Evolutionary conservation across 1,140 invertebrate species (phyloP).

Genomic region (Drosophila virilis): DNA sequence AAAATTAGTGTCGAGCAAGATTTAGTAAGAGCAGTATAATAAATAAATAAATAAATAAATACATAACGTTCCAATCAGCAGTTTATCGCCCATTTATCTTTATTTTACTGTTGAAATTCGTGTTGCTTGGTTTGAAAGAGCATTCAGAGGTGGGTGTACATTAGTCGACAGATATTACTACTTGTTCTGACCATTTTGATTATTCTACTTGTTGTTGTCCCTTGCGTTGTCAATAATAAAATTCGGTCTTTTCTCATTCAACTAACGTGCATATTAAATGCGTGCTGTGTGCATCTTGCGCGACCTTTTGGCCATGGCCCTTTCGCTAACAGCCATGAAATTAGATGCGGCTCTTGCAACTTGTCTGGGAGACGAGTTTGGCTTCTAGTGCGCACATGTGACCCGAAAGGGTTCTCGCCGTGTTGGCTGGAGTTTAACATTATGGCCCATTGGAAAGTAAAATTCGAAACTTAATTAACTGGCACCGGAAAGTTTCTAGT

Average conservation of each 20-base stretch:
- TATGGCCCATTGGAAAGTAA: conserved; percentile 72
- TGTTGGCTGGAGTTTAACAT: conserved; percentile 52
- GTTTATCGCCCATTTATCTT: too few species aligned
- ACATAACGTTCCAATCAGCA: too few species aligned
- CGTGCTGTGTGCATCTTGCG: conserved; percentile 59
- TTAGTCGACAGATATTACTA: neutral
- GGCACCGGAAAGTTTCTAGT: conserved; percentile 61
- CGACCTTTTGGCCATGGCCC: conserved; percentile 74
- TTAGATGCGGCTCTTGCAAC: conserved; percentile 65
- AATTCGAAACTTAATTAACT: conserved; percentile 78
- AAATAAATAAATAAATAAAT: neutral
- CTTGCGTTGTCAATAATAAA: conserved; percentile 73
- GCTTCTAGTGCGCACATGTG: conserved; percentile 55
- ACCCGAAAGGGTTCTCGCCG: conserved; percentile 65
- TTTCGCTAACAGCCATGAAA: conserved; percentile 79
- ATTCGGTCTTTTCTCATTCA: conserved; percentile 34
- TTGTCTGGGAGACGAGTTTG: conserved; percentile 26
- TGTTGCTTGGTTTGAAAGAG: conserved; percentile 23
- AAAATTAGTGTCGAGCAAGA: too few species aligned
- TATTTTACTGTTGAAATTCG: too few species aligned
- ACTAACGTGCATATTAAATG: conserved; percentile 69
- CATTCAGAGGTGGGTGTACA: conserved; percentile 17
- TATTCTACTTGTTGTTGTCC: conserved; percentile 44
- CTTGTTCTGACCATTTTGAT: conserved; percentile 45
- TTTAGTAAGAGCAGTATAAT: neutral